Base-by-base conservation (phyloP, 2,888 invertebrate species). In the Ceraclea dissimilis region DNA sequence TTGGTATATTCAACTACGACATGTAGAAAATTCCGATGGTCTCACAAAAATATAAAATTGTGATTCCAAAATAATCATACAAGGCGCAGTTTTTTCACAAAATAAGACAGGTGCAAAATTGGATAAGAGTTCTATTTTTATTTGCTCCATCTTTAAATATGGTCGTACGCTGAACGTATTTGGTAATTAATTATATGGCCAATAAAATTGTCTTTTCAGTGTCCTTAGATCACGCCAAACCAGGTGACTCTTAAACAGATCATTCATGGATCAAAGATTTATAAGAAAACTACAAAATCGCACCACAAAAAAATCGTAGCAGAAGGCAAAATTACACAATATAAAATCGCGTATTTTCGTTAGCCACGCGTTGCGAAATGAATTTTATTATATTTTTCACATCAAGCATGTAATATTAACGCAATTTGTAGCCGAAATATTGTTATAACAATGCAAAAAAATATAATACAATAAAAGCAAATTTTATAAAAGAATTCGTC, bases 351-450 rank as follows among this genome's bases (percentile, higher is more conserved):
- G 2, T 39, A 39, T 11, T 10, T 22, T 26, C 19, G 44, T 18
- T 17, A 26, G 55, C 50, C 51, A 51, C 55, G 55, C 55, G 55
- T 47, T 51, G 46, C 51, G 39, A 33, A 43, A 13, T 46, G 46
- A 8, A n/a, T 39, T 33, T 26, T 31, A 33, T 57, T 54, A 52
- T 57, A 17, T 17, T 16, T 6, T 33, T 39, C 57, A 57, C 57
- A 54, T 57, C 52, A 57, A 43, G 52, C 60, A 47, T 60, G 58
- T 58, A 52, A 58, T 60, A 60, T 60, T 58, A 52, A 60, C 58
- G 60, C 58, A 60, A 60, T 58, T 60, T 58, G 57, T 58, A 26
- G 11, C 22, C 26, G 43, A 56, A 55, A 58, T 10, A 17, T 8
- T 52, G n/a, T 51, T 4, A 33, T 19, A 31, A 39, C 39, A 39